Evolutionary conservation across 1,140 invertebrate species (phyloP).

Genomic region (Cecropterus lyciades): DNA sequence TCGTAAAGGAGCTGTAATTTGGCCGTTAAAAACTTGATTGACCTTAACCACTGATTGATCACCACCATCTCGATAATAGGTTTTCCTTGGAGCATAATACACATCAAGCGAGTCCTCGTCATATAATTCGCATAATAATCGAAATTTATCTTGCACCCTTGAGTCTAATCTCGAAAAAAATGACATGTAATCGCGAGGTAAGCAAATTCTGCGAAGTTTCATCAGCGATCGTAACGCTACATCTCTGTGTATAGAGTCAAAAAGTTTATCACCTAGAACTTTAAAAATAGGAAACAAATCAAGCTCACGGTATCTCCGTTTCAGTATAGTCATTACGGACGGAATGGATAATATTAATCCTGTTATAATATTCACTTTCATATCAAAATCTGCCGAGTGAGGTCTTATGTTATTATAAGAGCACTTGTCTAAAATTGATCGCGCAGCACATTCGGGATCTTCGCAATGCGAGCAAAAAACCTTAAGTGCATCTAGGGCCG

Average conservation of each 20-base stretch:
- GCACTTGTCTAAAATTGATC: conserved; percentile 87
- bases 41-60: conserved; percentile 63
- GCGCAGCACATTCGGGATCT: conserved; percentile 85
- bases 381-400: conserved; percentile 82
- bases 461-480: conserved; percentile 87
- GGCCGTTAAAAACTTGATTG: conserved; percentile 65
- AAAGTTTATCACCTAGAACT: conserved; percentile 87
- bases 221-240: conserved; percentile 87
- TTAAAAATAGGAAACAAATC: conserved; percentile 82
- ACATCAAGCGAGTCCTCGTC: conserved; percentile 81
- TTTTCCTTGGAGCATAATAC: conserved; percentile 69
- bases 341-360: conserved; percentile 89
- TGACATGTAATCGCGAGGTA: conserved; percentile 86
- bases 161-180: conserved; percentile 77
- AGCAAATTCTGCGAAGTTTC: conserved; percentile 88
- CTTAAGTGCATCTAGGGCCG: conserved; percentile 88
- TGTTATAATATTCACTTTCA: conserved; percentile 86
- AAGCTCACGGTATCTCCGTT: conserved; percentile 67
- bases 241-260: conserved; percentile 88
- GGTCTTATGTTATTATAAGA: conserved; percentile 84
- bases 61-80: conserved; percentile 48
- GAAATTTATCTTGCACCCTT: conserved; percentile 87
- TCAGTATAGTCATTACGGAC: conserved; percentile 85
- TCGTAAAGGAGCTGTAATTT: conserved; percentile 52
- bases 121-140: conserved; percentile 88